These are phyloP conservation scores for Rhogogaster chlorosoma DNA, from an alignment of 2,888 invertebrate species.

Conservation along the genomic window DNA sequence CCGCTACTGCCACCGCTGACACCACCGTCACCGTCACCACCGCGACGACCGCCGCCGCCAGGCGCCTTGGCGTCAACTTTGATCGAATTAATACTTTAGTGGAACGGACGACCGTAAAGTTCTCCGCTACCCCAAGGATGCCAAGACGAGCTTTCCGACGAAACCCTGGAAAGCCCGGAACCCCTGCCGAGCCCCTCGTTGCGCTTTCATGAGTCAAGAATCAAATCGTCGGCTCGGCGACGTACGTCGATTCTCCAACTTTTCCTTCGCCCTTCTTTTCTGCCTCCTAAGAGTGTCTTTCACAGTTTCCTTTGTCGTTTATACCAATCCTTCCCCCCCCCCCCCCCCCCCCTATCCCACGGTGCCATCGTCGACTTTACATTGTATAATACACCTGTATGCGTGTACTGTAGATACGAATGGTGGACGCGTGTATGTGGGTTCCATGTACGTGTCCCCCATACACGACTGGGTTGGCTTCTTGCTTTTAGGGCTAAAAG, in stretches of 20 bases:
- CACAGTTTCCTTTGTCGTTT: conserved; percentile 21
- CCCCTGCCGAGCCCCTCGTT: conserved; percentile 22
- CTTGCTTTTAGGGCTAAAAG: conserved; percentile 25
- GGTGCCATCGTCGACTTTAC: neutral
- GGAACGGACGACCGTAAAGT: conserved; percentile 48
- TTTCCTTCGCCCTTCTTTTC: conserved; percentile 10
- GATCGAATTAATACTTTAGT: conserved; percentile 51
- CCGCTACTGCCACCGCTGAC: neutral
- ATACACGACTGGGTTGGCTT: neutral
- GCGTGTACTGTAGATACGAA: neutral
- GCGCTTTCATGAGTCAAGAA: conserved; percentile 47
- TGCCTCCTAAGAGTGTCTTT: neutral
- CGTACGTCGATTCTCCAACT: conserved; percentile 25
- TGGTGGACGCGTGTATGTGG: neutral
- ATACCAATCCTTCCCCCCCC: neutral
- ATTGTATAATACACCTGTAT: conserved; percentile 3
- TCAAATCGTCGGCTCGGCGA: neutral
- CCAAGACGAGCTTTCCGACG: conserved; percentile 14
- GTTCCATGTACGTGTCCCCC: neutral
- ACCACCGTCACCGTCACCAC: conserved; percentile 8
- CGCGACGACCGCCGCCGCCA: conserved; percentile 6
- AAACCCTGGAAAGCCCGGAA: conserved; percentile 12
- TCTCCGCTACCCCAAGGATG: conserved; percentile 31
- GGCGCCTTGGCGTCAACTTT: conserved; percentile 48
- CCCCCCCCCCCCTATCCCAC: neutral